Evolutionary conservation across 2,797 vertebrate genomes (phyloP).

Genomic region (Falco concolor): DNA sequence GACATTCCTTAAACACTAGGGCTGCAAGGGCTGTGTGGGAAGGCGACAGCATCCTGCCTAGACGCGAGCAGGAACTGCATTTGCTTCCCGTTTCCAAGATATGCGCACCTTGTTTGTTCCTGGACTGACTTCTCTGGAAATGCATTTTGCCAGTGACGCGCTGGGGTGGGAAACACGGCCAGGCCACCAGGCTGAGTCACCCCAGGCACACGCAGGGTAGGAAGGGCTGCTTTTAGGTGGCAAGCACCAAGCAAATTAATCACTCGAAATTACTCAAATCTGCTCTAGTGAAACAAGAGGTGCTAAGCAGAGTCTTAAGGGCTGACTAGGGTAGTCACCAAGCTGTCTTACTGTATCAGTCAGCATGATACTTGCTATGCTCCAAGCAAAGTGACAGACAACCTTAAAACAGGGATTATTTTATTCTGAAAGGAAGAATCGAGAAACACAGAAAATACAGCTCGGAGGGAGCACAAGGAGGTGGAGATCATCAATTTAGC

Average conservation of each 20-base stretch:
- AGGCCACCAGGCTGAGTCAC: background rate
- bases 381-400: background rate
- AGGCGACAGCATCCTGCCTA: background rate
- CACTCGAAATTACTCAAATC: background rate
- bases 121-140: background rate
- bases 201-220: accelerated
- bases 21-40: background rate
- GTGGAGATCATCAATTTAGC: background rate
- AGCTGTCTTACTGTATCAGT: background rate
- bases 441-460: background rate
- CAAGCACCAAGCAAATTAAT: background rate
- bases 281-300: background rate
- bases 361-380: background rate
- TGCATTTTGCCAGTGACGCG: background rate
- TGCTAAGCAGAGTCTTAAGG: background rate
- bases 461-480: background rate
- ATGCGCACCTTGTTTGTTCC: background rate
- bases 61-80: background rate
- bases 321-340: background rate
- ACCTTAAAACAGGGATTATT: background rate
- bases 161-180: background rate
- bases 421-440: background rate
- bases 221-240: background rate
- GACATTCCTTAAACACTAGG: background rate
- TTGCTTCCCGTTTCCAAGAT: background rate